These are phyloP conservation scores for Rosalia funebris DNA, from an alignment of 2,888 invertebrate species.

Conservation along the genomic window DNA sequence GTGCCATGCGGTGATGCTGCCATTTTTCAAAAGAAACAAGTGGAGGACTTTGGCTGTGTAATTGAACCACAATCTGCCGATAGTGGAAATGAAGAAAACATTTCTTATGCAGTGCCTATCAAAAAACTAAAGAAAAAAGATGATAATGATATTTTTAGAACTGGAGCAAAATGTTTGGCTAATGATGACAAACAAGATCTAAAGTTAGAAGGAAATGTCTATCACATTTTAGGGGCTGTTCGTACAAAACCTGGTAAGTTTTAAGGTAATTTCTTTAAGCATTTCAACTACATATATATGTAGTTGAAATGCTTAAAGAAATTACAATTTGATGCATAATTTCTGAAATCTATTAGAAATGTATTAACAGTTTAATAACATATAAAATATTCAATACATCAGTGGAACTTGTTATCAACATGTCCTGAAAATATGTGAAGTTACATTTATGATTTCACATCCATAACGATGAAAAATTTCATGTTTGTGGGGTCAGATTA, in stretches of 20 bases:
- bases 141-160: constrained; percentile 72
- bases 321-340: background rate
- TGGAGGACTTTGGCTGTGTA: constrained; percentile 50
- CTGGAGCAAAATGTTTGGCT: constrained; percentile 88
- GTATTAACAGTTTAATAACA: background rate
- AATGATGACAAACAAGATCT: constrained; percentile 70
- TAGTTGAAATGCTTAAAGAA: background rate
- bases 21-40: constrained; percentile 73
- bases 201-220: constrained; percentile 68
- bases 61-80: constrained; percentile 14
- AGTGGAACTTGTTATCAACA: background rate
- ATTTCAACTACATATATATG: background rate
- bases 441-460: too few species aligned
- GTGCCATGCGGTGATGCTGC: constrained; percentile 95
- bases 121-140: constrained; percentile 51
- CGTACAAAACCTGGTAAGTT: constrained; percentile 84
- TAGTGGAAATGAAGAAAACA: background rate
- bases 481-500: too few species aligned
- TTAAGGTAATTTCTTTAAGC: too few species aligned
- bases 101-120: constrained; percentile 18
- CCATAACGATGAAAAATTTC: too few species aligned
- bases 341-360: background rate
- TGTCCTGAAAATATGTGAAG: too few species aligned
- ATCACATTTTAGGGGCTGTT: constrained; percentile 77
- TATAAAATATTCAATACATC: background rate